A percentile compares a stretch with the other conserved stretches of the same genome.
These are phyloP conservation scores for Euglossa dilemma DNA, from an alignment of 1,140 invertebrate species.

Conservation along the genomic window DNA sequence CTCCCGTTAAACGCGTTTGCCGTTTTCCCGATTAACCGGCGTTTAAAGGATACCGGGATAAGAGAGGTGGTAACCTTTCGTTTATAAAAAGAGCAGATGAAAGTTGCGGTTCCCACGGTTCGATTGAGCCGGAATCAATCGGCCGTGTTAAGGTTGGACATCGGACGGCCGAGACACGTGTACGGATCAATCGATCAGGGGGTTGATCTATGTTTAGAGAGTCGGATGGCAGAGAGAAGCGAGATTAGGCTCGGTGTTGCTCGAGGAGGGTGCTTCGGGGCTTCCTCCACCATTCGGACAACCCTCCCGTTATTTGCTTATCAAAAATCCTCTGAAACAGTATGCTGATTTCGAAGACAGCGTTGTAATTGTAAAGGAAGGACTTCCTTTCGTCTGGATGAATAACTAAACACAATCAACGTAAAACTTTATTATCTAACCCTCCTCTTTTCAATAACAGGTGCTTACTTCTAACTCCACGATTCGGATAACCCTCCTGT, in stretches of 20 bases:
- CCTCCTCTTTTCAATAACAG: too few species aligned
- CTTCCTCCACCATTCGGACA: background rate
- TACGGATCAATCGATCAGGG: conserved; percentile 51
- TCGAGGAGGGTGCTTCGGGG: background rate
- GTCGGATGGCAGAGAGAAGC: background rate
- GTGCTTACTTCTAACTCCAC: too few species aligned
- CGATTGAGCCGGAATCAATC: conserved; percentile 57
- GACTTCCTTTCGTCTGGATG: too few species aligned
- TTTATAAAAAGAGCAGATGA: conserved; percentile 46
- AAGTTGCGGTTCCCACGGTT: conserved; percentile 37
- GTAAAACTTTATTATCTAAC: too few species aligned
- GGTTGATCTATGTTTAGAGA: conserved; percentile 61
- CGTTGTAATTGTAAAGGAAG: too few species aligned
- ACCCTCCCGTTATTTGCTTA: too few species aligned
- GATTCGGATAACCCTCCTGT: too few species aligned
- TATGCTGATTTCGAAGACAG: too few species aligned
- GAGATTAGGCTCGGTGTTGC: background rate
- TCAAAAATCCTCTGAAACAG: too few species aligned
- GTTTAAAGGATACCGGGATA: background rate
- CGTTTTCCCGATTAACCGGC: background rate
- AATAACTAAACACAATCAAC: too few species aligned
- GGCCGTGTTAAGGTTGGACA: conserved; percentile 52
- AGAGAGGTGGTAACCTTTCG: conserved; percentile 56
- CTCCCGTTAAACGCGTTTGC: background rate
- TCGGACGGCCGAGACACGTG: conserved; percentile 49